These are phyloP conservation scores for Accipiter virgatus DNA, from an alignment of 2,113 vertebrate species.

Conservation along the genomic window DNA sequence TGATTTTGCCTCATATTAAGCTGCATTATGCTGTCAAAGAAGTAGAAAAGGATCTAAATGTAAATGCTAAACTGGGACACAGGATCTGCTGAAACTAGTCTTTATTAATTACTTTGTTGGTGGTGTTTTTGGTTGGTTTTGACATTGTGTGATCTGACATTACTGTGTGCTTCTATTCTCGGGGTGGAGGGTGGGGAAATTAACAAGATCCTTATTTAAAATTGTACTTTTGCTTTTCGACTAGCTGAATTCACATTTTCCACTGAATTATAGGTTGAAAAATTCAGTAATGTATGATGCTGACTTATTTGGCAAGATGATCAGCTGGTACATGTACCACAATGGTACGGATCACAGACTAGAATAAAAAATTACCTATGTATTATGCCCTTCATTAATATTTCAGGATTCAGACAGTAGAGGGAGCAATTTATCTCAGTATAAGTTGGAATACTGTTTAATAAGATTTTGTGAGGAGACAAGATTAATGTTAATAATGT, in stretches of 20 bases:
- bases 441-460: background rate
- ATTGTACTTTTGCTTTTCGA: background rate
- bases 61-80: background rate
- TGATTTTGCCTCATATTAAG: background rate
- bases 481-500: slow-evolving; percentile 49
- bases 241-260: background rate
- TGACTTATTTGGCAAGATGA: background rate
- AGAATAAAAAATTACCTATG: background rate
- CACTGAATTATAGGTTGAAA: background rate
- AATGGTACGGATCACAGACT: background rate
- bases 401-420: slow-evolving; percentile 32
- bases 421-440: slow-evolving; percentile 26
- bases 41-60: background rate
- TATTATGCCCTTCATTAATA: slow-evolving; percentile 52
- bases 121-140: background rate
- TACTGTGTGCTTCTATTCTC: background rate
- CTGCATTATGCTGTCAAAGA: background rate
- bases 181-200: background rate
- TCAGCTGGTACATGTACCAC: background rate
- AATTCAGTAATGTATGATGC: background rate
- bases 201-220: background rate
- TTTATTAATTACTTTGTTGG: background rate
- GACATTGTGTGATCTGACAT: background rate
- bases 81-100: background rate
- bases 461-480: slow-evolving; percentile 11